A percentile compares a stretch with the other conserved stretches of the same genome.
Evolutionary conservation across 1,140 invertebrate species (phyloP).

Genomic region (Drosophila asahinai): DNA sequence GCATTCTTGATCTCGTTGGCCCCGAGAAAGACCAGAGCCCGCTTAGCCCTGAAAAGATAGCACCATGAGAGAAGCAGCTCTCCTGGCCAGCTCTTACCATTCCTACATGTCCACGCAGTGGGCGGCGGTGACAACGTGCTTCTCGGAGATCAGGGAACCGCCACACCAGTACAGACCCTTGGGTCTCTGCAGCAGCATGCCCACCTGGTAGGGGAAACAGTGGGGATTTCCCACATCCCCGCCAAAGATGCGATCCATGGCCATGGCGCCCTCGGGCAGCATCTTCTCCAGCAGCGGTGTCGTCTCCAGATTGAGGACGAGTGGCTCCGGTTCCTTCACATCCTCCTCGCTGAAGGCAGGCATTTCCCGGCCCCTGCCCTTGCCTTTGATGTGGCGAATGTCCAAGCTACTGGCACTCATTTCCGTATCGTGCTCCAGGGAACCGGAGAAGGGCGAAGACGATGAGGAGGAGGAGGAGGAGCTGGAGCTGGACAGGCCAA

Average conservation of each 20-base stretch:
- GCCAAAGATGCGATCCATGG: constrained; percentile 83
- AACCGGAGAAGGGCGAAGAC: constrained; percentile 38
- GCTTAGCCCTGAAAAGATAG: constrained; percentile 61
- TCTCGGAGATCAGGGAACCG: constrained; percentile 86
- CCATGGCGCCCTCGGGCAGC: constrained; percentile 74
- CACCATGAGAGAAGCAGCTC: background rate
- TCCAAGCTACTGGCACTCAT: constrained; percentile 66
- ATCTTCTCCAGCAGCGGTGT: constrained; percentile 68
- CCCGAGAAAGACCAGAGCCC: constrained; percentile 85
- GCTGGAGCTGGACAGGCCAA: constrained; percentile 33
- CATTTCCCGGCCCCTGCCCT: background rate
- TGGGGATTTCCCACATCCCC: constrained; percentile 78
- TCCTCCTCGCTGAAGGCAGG: constrained; percentile 36
- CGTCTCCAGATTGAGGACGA: constrained; percentile 75
- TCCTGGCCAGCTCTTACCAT: background rate
- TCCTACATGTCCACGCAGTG: constrained; percentile 86
- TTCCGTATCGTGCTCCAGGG: constrained; percentile 68
- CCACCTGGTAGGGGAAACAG: constrained; percentile 84
- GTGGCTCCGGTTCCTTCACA: constrained; percentile 49
- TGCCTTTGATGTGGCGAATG: constrained; percentile 39
- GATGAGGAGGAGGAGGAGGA: constrained; percentile 49
- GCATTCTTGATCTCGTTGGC: constrained; percentile 86
- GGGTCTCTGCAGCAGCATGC: constrained; percentile 77
- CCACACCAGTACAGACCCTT: constrained; percentile 86
- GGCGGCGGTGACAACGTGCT: constrained; percentile 87